Evolutionary conservation across 2,888 invertebrate species (phyloP).

Genomic region (Trypoxylon attenuatum): DNA sequence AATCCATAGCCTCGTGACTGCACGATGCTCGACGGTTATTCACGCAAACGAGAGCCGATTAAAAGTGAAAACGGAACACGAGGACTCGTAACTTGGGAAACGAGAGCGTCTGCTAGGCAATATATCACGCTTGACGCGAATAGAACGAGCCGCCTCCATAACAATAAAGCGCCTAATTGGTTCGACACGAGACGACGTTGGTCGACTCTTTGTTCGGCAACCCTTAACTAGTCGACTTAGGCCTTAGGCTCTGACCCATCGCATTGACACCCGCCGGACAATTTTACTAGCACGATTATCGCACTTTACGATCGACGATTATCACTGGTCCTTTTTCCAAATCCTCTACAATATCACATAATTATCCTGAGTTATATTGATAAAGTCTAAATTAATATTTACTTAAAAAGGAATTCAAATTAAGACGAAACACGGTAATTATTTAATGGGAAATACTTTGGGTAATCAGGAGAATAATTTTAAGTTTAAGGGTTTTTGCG

Average conservation of each 20-base stretch:
- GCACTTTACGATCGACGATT: constrained; percentile 24
- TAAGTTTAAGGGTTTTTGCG: too few relatives aligned
- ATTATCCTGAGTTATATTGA: too few relatives aligned
- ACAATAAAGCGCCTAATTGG: constrained; percentile 71
- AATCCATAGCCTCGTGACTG: neutral
- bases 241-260: constrained; percentile 42
- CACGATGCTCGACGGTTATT: constrained; percentile 15
- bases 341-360: constrained; percentile 2
- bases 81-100: constrained; percentile 6
- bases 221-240: constrained; percentile 49
- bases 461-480: too few relatives aligned
- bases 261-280: constrained; percentile 51
- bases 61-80: constrained; percentile 28
- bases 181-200: constrained; percentile 56
- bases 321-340: constrained; percentile 7
- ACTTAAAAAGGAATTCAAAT: too few relatives aligned
- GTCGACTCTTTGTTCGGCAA: constrained; percentile 55
- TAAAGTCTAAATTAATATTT: too few relatives aligned
- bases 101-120: constrained; percentile 25
- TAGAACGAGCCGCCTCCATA: constrained; percentile 48
- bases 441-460: too few relatives aligned
- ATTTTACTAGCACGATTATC: constrained; percentile 45
- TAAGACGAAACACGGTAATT: too few relatives aligned
- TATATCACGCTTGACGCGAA: constrained; percentile 65
- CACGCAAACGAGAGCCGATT: constrained; percentile 38